Percentiles rank a stretch among this genome's conserved stretches.
These are phyloP conservation scores for Brachionus paranguensis DNA, from an alignment of 1,140 invertebrate genomes.

Conservation along the genomic window DNA sequence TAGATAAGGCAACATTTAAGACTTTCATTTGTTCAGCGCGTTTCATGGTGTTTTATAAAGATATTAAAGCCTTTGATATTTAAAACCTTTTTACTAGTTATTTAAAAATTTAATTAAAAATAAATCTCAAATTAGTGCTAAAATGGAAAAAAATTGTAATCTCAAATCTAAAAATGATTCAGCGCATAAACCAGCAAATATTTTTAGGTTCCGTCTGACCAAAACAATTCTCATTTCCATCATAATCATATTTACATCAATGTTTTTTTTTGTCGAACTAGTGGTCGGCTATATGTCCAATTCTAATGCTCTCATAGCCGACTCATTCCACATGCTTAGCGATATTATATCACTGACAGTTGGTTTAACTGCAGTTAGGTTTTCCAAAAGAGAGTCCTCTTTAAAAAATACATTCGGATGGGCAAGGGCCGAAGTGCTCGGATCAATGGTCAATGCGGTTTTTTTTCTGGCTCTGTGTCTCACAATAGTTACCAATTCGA, in stretches of 20 bases:
- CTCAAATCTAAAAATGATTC: no score
- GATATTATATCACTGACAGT: conserved; percentile 59
- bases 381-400: conserved; percentile 44
- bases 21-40: no score
- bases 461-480: conserved; percentile 61
- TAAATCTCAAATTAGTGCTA: no score
- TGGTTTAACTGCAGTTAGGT: conserved; percentile 54
- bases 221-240: background rate
- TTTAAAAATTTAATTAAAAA: no score
- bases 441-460: conserved; percentile 60
- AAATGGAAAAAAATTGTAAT: no score
- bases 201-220: background rate
- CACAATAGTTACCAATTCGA: conserved; percentile 59
- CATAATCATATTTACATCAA: background rate
- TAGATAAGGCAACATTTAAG: no score
- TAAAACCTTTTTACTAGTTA: no score
- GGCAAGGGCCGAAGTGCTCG: conserved; percentile 60
- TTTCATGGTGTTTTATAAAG: no score
- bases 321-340: conserved; percentile 61
- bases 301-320: conserved; percentile 60
- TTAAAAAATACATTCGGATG: conserved; percentile 60
- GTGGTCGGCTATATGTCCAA: conserved; percentile 59
- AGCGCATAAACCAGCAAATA: no score
- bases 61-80: no score
- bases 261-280: conserved; percentile 59